phyloP scores from a whole-genome alignment of 2,888 invertebrate genomes.

The Bellardia bayeri region DNA sequence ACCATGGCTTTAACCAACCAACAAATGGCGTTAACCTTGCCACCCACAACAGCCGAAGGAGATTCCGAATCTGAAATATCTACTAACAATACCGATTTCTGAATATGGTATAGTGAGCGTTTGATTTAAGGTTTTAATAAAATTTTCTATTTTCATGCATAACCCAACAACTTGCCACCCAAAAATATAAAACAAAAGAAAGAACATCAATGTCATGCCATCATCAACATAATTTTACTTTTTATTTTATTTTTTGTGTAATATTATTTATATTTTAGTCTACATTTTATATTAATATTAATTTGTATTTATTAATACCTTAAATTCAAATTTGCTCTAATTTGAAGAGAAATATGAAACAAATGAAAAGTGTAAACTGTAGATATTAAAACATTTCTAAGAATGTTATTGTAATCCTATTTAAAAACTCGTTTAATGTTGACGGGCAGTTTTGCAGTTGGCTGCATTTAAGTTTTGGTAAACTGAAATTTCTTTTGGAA shows the following conservation, averaged over 20 bases:
- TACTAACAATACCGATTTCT: slow-evolving; percentile 86
- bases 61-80: slow-evolving; percentile 82
- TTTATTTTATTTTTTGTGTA: background rate
- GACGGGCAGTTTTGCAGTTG: background rate
- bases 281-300: slow-evolving; percentile 5
- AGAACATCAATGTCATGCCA: too few species aligned
- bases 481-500: too few species aligned
- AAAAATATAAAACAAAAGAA: background rate
- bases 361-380: background rate
- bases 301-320: slow-evolving; percentile 53
- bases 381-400: background rate
- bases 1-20: slow-evolving; percentile 87
- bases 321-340: slow-evolving; percentile 68
- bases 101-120: slow-evolving; percentile 90
- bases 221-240: background rate
- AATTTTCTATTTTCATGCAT: slow-evolving; percentile 22
- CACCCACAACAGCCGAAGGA: slow-evolving; percentile 78
- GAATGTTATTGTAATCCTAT: background rate
- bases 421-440: background rate
- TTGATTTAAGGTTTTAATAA: slow-evolving; percentile 86
- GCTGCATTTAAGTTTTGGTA: too few species aligned
- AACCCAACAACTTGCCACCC: background rate
- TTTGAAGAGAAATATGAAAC: slow-evolving; percentile 46
- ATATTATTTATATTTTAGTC: slow-evolving; percentile 38
- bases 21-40: slow-evolving; percentile 83